Base-by-base conservation (phyloP, 2,113 vertebrate species). In the Trogon melanurus region DNA sequence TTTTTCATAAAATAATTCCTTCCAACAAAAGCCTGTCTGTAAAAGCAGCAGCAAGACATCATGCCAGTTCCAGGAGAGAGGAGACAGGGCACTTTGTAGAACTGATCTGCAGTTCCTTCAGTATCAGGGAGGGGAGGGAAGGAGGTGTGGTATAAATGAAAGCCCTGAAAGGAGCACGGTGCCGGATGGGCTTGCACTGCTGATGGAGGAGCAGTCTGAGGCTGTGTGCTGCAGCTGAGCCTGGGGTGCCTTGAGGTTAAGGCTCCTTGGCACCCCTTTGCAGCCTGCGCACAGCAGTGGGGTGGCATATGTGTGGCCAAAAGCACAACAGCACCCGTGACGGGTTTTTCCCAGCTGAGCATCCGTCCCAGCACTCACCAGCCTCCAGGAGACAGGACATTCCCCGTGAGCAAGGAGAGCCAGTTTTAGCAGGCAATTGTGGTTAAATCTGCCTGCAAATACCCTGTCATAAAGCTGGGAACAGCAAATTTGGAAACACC, bases 91-190 rank as follows among this genome's bases (percentile, higher is more conserved):
- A 41, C 41, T 41, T 41, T 13, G 41, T 41, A 41, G 41, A 41
- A 41, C 6, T 4, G 9, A 25, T 32, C 16, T 38, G 23, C 3
- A 5, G 6, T 34, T 61, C 48, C 44, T 30, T 54, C 23, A 20
- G 47, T 30, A 10, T 2, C 0, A 1, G 0, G 6, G 1, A 5
- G 2, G 16, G 26, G 53, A 29, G 1, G 5, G 5, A 3, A 8
- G 1, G 41, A 41, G 41, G 41, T 41, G 41, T 41, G 41, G 11
- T 41, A 25, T 3, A 14, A 32, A 47, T 16, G 16, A 6, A 21
- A 60, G 23, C 53, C 66, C 16, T 8, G 1, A 12, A 60, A 58
- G 5, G 18, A 71, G 8, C 11, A 2, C 0, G 0, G 5, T 19
- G 51, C 14, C 30, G 10, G 10, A 19, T 51, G 21, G 23, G 23